phyloP scores from a whole-genome alignment of 2,888 invertebrate species.

The Calephelis perditalis region DNA sequence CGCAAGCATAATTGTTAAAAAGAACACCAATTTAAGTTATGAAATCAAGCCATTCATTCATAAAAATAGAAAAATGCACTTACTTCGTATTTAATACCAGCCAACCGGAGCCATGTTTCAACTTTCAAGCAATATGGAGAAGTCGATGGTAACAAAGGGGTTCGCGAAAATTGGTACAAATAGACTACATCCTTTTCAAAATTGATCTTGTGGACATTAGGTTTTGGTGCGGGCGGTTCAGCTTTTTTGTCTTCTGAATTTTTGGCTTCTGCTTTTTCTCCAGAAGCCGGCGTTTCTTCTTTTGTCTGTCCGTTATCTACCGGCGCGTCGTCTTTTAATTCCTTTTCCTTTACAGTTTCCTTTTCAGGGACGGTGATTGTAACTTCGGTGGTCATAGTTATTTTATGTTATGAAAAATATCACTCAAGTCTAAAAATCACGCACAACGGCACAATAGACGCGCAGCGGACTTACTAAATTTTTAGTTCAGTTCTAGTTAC shows the following conservation, averaged over 20 bases:
- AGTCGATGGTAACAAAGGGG: conserved; percentile 91
- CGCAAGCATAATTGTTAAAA: conserved; percentile 34
- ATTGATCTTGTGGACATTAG: conserved; percentile 90
- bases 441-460: conserved; percentile 35
- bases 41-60: conserved; percentile 16
- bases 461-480: conserved; percentile 4
- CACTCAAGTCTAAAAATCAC: conserved; percentile 36
- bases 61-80: conserved; percentile 43
- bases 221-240: conserved; percentile 85
- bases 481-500: conserved; percentile 35
- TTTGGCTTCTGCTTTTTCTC: conserved; percentile 69
- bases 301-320: conserved; percentile 68
- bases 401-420: conserved; percentile 23
- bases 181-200: conserved; percentile 96
- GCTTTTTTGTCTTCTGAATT: conserved; percentile 73
- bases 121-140: conserved; percentile 97
- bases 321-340: conserved; percentile 73
- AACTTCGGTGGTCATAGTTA: conserved; percentile 86
- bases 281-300: conserved; percentile 59
- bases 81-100: conserved; percentile 96
- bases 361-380: conserved; percentile 83
- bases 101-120: conserved; percentile 95
- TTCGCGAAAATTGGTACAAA: conserved; percentile 95
- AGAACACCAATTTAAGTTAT: conserved; percentile 18
- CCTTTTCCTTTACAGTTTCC: conserved; percentile 79